A percentile compares a stretch with the other conserved stretches of the same genome.
Evolutionary conservation across 1,140 invertebrate species (phyloP).

Genomic region (Pygmarrhopalites habei): DNA sequence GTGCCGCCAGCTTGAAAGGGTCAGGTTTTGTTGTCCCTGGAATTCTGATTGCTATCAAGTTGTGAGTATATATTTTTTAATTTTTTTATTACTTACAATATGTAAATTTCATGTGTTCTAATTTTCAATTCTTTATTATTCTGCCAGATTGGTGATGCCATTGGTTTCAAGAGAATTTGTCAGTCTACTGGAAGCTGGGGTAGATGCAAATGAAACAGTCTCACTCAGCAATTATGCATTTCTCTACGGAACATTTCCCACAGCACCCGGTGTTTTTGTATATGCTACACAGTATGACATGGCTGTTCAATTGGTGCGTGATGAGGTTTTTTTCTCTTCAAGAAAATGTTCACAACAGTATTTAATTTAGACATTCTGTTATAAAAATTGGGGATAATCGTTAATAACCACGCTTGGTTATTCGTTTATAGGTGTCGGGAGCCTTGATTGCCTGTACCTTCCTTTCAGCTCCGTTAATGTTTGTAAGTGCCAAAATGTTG

Average conservation of each 20-base stretch:
- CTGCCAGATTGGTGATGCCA: conserved; percentile 72
- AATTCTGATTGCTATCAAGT: conserved; percentile 80
- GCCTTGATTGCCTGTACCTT: conserved; percentile 91
- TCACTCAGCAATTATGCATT: conserved; percentile 87
- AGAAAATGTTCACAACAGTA: too few species aligned
- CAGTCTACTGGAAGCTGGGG: conserved; percentile 61
- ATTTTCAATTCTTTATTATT: too few species aligned
- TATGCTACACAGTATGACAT: conserved; percentile 82
- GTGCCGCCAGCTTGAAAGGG: conserved; percentile 67
- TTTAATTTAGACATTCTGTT: too few species aligned
- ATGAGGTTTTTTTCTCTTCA: too few species aligned
- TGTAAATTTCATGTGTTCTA: too few species aligned
- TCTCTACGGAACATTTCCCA: conserved; percentile 87
- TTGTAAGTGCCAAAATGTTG: conserved; percentile 88
- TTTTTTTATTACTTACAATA: too few species aligned
- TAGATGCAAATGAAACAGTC: conserved; percentile 60
- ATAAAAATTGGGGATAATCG: too few species aligned
- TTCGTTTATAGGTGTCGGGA: conserved; percentile 68
- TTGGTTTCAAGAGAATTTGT: conserved; percentile 79
- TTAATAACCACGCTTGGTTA: too few species aligned
- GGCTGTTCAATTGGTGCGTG: conserved; percentile 71
- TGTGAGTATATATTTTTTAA: conserved; percentile 66
- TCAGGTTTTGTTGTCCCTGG: conserved; percentile 69
- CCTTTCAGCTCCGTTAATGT: conserved; percentile 87
- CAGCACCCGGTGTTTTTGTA: conserved; percentile 89